Conservation (phyloP, 2,113 vertebrate species). For the Salvelinus fontinalis region DNA sequence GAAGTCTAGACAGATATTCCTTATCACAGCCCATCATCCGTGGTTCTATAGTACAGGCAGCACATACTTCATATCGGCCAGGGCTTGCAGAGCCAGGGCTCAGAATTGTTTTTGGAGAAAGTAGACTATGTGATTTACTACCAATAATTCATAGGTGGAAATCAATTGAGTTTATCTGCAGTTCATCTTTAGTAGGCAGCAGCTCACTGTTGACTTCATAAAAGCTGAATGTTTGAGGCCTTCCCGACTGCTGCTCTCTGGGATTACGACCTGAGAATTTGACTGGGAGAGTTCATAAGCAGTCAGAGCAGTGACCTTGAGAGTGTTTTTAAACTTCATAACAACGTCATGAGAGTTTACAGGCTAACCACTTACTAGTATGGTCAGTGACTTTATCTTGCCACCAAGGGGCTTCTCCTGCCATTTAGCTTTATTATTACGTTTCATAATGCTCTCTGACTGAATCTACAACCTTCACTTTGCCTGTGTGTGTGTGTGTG, state of each 20-base stretch:
- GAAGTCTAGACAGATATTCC: not conserved
- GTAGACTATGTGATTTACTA: not conserved
- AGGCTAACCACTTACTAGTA: too few relatives aligned
- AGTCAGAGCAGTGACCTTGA: not conserved
- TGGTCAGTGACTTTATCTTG: too few relatives aligned
- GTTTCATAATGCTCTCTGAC: too few relatives aligned
- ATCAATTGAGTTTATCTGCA: not conserved
- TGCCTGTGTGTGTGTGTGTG: not conserved
- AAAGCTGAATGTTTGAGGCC: too few relatives aligned
- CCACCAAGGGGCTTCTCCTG: too few relatives aligned
- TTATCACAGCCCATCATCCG: not conserved
- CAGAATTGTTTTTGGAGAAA: not conserved
- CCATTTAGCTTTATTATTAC: too few relatives aligned
- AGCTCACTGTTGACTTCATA: not conserved
- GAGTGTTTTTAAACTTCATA: not conserved
- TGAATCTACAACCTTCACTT: not conserved
- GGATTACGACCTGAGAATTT: not conserved
- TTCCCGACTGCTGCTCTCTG: too few relatives aligned
- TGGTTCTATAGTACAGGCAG: not conserved
- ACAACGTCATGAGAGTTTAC: not conserved
- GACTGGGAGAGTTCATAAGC: not conserved
- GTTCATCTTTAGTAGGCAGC: not conserved
- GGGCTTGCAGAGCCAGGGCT: not conserved
- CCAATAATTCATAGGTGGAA: not conserved
- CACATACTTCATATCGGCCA: not conserved